Base-by-base conservation (phyloP, 2,888 invertebrate genomes). In the Xestia sexstrigata region DNA sequence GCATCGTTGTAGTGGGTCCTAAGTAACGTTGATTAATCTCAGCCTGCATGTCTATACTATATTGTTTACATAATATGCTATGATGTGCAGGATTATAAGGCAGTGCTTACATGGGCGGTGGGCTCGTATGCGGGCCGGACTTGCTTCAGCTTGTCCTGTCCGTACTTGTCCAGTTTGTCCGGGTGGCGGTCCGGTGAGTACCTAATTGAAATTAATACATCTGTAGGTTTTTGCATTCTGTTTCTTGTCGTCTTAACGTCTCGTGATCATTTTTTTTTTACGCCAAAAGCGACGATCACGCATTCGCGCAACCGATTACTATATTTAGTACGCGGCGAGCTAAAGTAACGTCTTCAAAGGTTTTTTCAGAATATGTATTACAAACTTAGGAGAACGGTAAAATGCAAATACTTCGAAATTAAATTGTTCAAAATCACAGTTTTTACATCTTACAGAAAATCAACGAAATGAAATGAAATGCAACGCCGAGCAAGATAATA, bases 71-170 rank as follows among this genome's bases (percentile, higher is more conserved):
- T 15, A 67, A 58, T 79, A 42, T 69, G 35, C 69, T 67, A 45
- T 68, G 15, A 52, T 45, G 55, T 66, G 39, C 62, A 70, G 49
- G 45, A 67, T 13, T 73, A 17, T 58, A 62, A 42, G 30, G 7
- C 5, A 7, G 52, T 77, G 92, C 94, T 92, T 88, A 95, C 95
- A 90, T 93, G 93, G 0, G 81, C 6, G 0, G 65, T 35, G 0
- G 93, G 90, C 69, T 95, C 95, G 84, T 95, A 95, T 0, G 95
- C 94, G 0, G 95, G 94, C 39, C 95, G 89, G 3, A 94, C 89
- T 58, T 90, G 88, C 78, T 95, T 95, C 47, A 79, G 11, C 42
- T 87, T 82, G 42, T 70, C 87, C 52, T 80, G 23, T 30, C 26
- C 60, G 13, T 60, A 89, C 70, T 91, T 92, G n/a, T 91, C 91